Evolutionary conservation across 1,140 invertebrate genomes (phyloP).

Genomic region (Marisa cornuarietis): DNA sequence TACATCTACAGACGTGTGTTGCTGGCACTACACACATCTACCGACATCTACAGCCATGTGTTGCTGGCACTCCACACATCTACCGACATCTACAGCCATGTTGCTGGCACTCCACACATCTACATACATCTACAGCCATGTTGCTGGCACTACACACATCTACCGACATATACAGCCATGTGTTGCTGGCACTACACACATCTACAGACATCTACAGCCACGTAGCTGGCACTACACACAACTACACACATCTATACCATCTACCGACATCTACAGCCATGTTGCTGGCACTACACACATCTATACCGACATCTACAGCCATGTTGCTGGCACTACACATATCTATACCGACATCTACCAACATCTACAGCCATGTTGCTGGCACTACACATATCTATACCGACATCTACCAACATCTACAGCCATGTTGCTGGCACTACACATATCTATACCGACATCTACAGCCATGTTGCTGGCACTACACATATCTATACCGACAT

Average conservation of each 20-base stretch:
- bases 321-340: not conserved
- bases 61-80: not conserved
- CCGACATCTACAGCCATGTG: not conserved
- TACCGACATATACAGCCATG: not conserved
- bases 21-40: not conserved
- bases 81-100: not conserved
- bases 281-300: not conserved
- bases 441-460: not conserved
- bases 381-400: not conserved
- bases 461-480: no score
- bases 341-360: no score
- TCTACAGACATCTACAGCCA: not conserved
- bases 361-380: not conserved
- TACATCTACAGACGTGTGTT: constrained; percentile 1
- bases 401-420: no score
- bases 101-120: no score
- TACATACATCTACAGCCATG: no score
- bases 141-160: no score
- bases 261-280: not conserved
- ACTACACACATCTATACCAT: no score
- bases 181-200: not conserved
- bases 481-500: not conserved
- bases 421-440: not conserved
- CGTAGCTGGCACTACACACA: not conserved
- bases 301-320: not conserved